phyloP scores from a whole-genome alignment of 2,888 invertebrate genomes.

The Spicauda simplicius region DNA sequence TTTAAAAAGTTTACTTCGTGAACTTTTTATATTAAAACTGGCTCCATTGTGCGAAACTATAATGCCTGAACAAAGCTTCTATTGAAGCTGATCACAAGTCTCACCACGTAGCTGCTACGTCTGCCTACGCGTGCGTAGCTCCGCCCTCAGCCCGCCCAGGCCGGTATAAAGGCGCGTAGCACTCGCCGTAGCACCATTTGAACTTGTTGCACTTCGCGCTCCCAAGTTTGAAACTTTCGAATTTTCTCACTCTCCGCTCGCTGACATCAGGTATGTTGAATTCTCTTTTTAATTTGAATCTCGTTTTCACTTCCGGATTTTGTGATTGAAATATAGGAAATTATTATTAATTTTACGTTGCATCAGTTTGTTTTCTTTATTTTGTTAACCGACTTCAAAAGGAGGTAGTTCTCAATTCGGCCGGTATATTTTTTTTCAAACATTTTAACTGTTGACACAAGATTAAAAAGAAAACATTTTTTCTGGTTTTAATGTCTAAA shows the following conservation, averaged over 20 bases:
- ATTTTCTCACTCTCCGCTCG: slow-evolving; percentile 28
- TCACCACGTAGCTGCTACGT: slow-evolving; percentile 28
- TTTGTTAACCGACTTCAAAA: too few species aligned
- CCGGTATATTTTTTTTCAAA: too few species aligned
- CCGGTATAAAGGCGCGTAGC: slow-evolving; percentile 67
- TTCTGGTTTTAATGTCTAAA: too few species aligned
- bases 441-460: too few species aligned
- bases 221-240: slow-evolving; percentile 44
- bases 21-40: slow-evolving; percentile 35
- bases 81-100: slow-evolving; percentile 19
- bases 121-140: slow-evolving; percentile 70
- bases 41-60: slow-evolving; percentile 32
- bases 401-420: too few species aligned
- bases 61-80: slow-evolving; percentile 36
- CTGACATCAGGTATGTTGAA: slow-evolving; percentile 26
- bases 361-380: too few species aligned
- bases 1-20: slow-evolving; percentile 23
- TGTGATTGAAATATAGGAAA: neutral
- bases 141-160: slow-evolving; percentile 73
- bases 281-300: slow-evolving; percentile 17
- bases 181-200: slow-evolving; percentile 53
- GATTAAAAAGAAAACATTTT: too few species aligned
- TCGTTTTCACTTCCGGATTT: neutral
- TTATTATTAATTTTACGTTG: too few species aligned
- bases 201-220: slow-evolving; percentile 70